A percentile compares a stretch with the other conserved stretches of the same genome.
These are phyloP conservation scores for Scyliorhinus canicula DNA, from an alignment of 2,797 vertebrate species.

Conservation along the genomic window DNA sequence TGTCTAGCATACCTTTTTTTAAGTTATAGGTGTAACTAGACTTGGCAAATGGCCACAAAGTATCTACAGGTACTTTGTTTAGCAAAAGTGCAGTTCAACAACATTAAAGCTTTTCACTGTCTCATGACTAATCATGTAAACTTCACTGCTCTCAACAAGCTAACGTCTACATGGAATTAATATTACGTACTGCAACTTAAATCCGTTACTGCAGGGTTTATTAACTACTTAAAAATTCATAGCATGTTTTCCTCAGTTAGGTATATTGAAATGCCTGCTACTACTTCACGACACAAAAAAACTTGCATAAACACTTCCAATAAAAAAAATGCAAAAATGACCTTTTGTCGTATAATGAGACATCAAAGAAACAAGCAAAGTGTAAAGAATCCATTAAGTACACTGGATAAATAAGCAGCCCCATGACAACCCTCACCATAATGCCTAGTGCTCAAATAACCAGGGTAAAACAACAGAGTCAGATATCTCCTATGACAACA, in stretches of 20 bases:
- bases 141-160: not conserved
- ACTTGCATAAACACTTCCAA: accelerated
- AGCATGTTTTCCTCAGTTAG: not conserved
- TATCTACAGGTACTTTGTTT: not conserved
- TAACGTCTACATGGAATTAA: not conserved
- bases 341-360: constrained; percentile 42
- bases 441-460: not conserved
- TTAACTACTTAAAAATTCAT: constrained; percentile 10
- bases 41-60: not conserved
- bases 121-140: not conserved
- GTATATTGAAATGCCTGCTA: not conserved
- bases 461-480: not conserved
- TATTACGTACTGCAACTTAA: not conserved
- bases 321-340: not conserved
- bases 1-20: not conserved
- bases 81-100: not conserved
- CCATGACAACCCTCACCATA: constrained; percentile 33
- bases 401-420: constrained; percentile 38
- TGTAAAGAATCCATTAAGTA: constrained; percentile 39
- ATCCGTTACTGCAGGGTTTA: not conserved
- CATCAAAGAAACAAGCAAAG: constrained; percentile 44
- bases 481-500: not conserved
- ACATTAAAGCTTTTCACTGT: not conserved
- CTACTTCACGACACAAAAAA: constrained; percentile 14
- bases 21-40: not conserved